These are phyloP conservation scores for Embiotoca jacksoni DNA, from an alignment of 2,113 vertebrate species.

Conservation along the genomic window DNA sequence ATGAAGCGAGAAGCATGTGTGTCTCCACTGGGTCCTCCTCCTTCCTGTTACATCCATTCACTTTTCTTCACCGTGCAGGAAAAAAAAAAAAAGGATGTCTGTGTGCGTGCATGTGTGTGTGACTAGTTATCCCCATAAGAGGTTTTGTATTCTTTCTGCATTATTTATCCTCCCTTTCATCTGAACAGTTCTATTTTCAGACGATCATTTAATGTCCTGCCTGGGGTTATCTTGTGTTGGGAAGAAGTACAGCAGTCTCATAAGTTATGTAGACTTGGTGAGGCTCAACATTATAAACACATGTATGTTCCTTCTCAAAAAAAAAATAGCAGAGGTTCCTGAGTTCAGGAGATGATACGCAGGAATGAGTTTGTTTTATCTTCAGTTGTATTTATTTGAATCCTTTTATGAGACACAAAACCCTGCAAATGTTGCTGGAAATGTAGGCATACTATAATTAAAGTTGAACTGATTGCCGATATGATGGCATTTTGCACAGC, in stretches of 20 bases:
- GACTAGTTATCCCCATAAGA: constrained; percentile 74
- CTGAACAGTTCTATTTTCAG: constrained; percentile 78
- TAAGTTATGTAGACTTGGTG: constrained; percentile 55
- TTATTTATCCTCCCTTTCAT: constrained; percentile 80
- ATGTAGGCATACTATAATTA: background rate
- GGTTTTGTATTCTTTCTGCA: constrained; percentile 80
- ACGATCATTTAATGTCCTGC: constrained; percentile 70
- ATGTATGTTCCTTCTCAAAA: constrained; percentile 22
- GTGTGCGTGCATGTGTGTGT: constrained; percentile 51
- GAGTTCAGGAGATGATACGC: constrained; percentile 44
- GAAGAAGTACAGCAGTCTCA: constrained; percentile 46
- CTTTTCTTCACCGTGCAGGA: constrained; percentile 67
- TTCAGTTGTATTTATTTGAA: constrained; percentile 30
- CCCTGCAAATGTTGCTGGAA: constrained; percentile 38
- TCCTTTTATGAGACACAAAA: constrained; percentile 12
- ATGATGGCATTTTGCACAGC: constrained; percentile 53
- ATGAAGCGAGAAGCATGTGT: constrained; percentile 76
- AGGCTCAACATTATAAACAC: constrained; percentile 54
- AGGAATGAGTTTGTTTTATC: constrained; percentile 27
- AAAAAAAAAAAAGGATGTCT: constrained; percentile 18
- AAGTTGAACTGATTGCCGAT: constrained; percentile 57
- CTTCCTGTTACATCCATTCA: constrained; percentile 81
- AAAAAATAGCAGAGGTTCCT: constrained; percentile 36
- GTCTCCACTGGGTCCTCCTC: constrained; percentile 78
- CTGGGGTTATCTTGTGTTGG: constrained; percentile 59